Evolutionary conservation across 2,113 vertebrate species (phyloP), one percentile per base, ranked within the genome.

Genomic region (Lophochroa leadbeateri): DNA sequence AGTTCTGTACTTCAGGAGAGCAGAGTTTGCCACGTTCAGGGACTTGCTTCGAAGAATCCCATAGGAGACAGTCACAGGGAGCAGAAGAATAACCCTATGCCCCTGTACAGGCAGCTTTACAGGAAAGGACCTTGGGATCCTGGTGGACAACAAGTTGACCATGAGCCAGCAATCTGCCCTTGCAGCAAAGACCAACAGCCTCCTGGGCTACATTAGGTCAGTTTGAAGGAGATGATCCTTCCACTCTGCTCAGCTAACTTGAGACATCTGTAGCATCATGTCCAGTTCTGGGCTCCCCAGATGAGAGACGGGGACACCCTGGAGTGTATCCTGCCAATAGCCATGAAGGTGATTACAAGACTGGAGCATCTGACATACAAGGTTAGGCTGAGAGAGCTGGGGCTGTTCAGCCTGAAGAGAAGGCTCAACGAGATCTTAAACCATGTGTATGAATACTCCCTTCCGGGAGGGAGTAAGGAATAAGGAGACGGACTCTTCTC

Each of bases 261-360:
- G 33, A 84, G 49, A 29, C 33, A 71, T 50, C 24, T 33, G 31
- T 82, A 82, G 58, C 0, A 0, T 18, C 1, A 1, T n/a, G 7
- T 61, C 29, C 24, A 65, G 39, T 53, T 37, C 44, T 47, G 71
- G n/a, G 17, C 43, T 75, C 23, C 21, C 24, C 50, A 55, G 6
- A 13, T 75, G 50, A 80, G 29, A 31, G 49, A 17, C 4, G 1
- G 10, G 28, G 39, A 29, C 39, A 13, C 0, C 1, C 28, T 52
- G 29, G n/a, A 64, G 14, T 47, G n/a, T 52, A 47, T 63, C 47
- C 43, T 57, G 47, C 43, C 29, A n/a, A 25, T 31, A 11, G 19
- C 67, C 4, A 1, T 74, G n/a, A 33, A 47, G 65, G 10, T 58
- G 16, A 19, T 49, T 55, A 28, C 20, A 39, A 52, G 21, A 27